Conservation (phyloP, 2,113 vertebrate species). For the Neodontobutis hainanensis region DNA sequence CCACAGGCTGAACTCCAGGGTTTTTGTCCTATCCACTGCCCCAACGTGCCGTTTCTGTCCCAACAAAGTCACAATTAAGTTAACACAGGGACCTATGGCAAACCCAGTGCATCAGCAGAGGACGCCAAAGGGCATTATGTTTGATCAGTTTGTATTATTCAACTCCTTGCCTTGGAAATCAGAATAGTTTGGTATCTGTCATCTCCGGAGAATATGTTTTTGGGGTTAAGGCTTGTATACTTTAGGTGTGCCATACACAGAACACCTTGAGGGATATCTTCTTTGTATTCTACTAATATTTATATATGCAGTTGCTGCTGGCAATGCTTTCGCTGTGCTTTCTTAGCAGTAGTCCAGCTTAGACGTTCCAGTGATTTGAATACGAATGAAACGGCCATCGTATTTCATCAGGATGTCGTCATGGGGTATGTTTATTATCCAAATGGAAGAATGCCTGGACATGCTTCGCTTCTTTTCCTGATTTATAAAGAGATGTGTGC, state of each 20-base stretch:
- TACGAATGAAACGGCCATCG: conserved; percentile 31
- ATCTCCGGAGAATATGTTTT: neutral
- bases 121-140: too few species aligned
- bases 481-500: conserved; percentile 9
- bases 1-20: too few species aligned
- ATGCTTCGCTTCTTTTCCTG: conserved; percentile 9
- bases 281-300: conserved; percentile 1
- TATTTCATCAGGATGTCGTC: conserved; percentile 52
- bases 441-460: conserved; percentile 10
- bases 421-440: conserved; percentile 30
- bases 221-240: neutral
- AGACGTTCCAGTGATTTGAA: conserved; percentile 39
- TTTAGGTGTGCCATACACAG: conserved; percentile 14
- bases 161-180: neutral
- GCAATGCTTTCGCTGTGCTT: conserved; percentile 39
- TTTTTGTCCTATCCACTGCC: too few species aligned
- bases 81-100: too few species aligned
- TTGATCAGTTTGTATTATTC: too few species aligned
- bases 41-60: too few species aligned
- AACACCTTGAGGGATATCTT: conserved; percentile 4
- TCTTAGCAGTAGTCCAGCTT: conserved; percentile 10
- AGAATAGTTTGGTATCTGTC: neutral
- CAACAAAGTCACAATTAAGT: too few species aligned
- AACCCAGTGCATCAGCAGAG: too few species aligned
- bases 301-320: conserved; percentile 18